These are phyloP conservation scores for Carposina sasakii DNA, from an alignment of 1,140 invertebrate genomes.

Conservation along the genomic window DNA sequence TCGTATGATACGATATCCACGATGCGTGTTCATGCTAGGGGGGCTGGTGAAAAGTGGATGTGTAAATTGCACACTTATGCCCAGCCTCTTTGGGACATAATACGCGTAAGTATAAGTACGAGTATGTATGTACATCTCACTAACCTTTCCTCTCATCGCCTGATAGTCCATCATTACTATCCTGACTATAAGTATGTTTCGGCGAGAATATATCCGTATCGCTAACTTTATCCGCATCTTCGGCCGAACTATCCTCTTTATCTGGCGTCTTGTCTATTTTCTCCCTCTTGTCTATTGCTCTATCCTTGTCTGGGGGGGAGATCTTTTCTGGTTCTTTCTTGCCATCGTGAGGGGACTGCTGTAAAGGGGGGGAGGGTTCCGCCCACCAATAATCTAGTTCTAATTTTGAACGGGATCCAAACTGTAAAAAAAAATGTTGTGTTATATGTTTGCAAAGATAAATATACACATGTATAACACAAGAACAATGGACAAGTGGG, in stretches of 20 bases:
- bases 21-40: too few relatives aligned
- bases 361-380: slow-evolving; percentile 62
- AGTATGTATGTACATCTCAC: too few relatives aligned
- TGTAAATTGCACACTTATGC: too few relatives aligned
- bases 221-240: slow-evolving; percentile 53
- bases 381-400: slow-evolving; percentile 89
- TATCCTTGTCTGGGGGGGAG: slow-evolving; percentile 23
- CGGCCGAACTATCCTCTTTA: slow-evolving; percentile 41
- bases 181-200: slow-evolving; percentile 53
- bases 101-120: too few relatives aligned
- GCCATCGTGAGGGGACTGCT: slow-evolving; percentile 21
- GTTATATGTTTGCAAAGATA: too few relatives aligned
- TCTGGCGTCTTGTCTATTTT: slow-evolving; percentile 40
- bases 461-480: too few relatives aligned
- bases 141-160: slow-evolving; percentile 60
- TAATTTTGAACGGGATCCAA: slow-evolving; percentile 85
- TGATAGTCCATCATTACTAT: slow-evolving; percentile 60
- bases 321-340: slow-evolving; percentile 6
- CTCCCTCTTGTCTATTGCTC: slow-evolving; percentile 27
- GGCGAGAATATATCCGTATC: slow-evolving; percentile 62
- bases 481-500: too few relatives aligned
- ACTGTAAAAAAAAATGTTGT: slow-evolving; percentile 62
- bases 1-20: too few relatives aligned
- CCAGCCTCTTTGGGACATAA: too few relatives aligned
- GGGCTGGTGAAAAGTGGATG: too few relatives aligned